Conservation (phyloP, 2,888 invertebrate genomes). For the Abrostola triplasia region DNA sequence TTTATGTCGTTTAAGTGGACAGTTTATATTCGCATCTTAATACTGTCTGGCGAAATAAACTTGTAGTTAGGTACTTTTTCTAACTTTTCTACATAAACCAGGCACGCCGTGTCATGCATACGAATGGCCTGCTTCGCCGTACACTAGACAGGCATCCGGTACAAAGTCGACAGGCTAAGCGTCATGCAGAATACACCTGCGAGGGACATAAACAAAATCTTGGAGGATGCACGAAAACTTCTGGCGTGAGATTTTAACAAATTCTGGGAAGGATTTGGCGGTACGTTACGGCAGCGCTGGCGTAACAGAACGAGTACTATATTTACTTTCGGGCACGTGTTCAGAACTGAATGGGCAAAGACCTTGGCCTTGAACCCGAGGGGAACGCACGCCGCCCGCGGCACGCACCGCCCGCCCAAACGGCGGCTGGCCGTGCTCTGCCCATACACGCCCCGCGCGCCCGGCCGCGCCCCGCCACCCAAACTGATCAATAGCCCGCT, state of each 20-base stretch:
- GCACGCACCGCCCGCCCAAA: constrained; percentile 83
- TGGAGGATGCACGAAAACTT: constrained; percentile 11
- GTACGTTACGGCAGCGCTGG: constrained; percentile 70
- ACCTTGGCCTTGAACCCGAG: constrained; percentile 85
- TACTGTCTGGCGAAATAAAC: constrained; percentile 13
- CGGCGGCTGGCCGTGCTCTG: constrained; percentile 72
- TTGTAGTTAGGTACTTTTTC: constrained; percentile 11
- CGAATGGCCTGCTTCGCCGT: constrained; percentile 34
- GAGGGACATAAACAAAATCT: constrained; percentile 24
- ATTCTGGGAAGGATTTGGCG: constrained; percentile 52
- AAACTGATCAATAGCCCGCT: constrained; percentile 77
- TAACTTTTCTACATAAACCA: constrained; percentile 33
- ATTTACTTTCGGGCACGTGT: constrained; percentile 87
- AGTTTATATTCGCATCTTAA: background rate
- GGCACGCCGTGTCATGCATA: constrained; percentile 40
- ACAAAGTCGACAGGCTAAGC: constrained; percentile 20
- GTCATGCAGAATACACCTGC: constrained; percentile 12
- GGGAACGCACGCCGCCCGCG: constrained; percentile 78
- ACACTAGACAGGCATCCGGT: constrained; percentile 49
- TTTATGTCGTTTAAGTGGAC: too few species aligned
- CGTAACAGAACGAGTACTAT: constrained; percentile 82
- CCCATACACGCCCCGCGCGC: constrained; percentile 51
- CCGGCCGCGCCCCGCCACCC: constrained; percentile 57
- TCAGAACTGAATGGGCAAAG: constrained; percentile 84
- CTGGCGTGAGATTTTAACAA: constrained; percentile 28